A percentile compares a stretch with the other conserved stretches of the same genome.
phyloP scores from a whole-genome alignment of 2,888 invertebrate genomes.

The Zelleria hepariella region DNA sequence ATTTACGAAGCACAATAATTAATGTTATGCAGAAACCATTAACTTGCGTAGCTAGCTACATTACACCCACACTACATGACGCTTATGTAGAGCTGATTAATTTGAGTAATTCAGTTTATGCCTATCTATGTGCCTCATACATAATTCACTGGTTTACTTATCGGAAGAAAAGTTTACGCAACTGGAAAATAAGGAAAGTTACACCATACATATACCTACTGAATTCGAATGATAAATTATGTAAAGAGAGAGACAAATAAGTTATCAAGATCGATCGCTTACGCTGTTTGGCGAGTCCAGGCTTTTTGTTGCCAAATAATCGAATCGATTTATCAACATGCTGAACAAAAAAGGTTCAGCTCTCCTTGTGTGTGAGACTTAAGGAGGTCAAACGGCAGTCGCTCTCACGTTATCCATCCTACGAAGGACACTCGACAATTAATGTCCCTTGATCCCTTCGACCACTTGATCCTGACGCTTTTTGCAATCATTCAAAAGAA shows the following conservation, averaged over 20 bases:
- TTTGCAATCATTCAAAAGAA: background rate
- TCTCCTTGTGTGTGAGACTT: background rate
- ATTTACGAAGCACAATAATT: background rate
- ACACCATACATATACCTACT: too few relatives aligned
- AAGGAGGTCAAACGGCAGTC: background rate
- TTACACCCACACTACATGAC: background rate
- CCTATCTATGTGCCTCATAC: background rate
- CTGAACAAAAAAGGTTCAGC: background rate
- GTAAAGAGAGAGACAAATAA: background rate
- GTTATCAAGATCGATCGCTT: background rate
- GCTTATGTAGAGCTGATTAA: background rate
- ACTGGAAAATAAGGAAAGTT: background rate
- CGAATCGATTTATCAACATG: background rate
- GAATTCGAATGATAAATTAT: too few relatives aligned
- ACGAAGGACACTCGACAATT: background rate
- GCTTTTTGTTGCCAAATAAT: background rate
- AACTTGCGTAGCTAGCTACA: background rate
- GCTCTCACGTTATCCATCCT: background rate
- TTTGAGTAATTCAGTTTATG: background rate
- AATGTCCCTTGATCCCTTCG: background rate
- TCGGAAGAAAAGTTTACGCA: background rate
- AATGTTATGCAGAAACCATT: background rate
- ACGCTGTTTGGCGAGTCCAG: background rate
- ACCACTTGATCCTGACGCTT: background rate
- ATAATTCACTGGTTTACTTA: background rate